Percentiles rank a stretch among this genome's conserved stretches.
phyloP scores from a whole-genome alignment of 2,888 invertebrate species.

The Eledona agricola region DNA sequence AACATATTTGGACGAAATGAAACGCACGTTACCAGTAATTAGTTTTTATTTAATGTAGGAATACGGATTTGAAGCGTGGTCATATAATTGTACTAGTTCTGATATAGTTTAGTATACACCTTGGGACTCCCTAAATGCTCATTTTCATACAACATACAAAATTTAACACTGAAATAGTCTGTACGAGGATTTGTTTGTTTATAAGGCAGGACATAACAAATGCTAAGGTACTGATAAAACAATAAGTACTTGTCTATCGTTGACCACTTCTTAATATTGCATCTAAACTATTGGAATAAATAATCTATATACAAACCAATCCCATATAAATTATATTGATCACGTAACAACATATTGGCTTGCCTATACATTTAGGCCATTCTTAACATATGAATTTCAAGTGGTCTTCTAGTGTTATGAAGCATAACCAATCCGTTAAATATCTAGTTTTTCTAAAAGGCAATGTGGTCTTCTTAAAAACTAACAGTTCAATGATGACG shows the following conservation, averaged over 20 bases:
- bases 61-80: too few species aligned
- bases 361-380: constrained; percentile 33
- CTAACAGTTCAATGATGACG: constrained; percentile 33
- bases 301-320: constrained; percentile 51
- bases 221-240: constrained; percentile 6
- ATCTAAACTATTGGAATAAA: constrained; percentile 49
- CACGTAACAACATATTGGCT: constrained; percentile 37
- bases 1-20: too few species aligned
- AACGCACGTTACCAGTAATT: too few species aligned
- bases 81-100: too few species aligned
- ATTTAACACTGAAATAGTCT: too few species aligned
- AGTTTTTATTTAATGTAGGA: too few species aligned
- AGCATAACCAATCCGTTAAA: constrained; percentile 34
- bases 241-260: constrained; percentile 9
- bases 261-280: constrained; percentile 35
- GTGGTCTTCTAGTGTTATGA: constrained; percentile 23
- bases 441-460: constrained; percentile 33
- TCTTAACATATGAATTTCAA: constrained; percentile 15
- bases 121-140: too few species aligned
- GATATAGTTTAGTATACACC: too few species aligned
- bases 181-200: too few species aligned
- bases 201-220: too few species aligned
- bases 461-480: constrained; percentile 35
- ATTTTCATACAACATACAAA: too few species aligned
- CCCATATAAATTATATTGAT: constrained; percentile 46